Conservation (phyloP, 2,888 invertebrate genomes). For the Nomada ruficornis region DNA sequence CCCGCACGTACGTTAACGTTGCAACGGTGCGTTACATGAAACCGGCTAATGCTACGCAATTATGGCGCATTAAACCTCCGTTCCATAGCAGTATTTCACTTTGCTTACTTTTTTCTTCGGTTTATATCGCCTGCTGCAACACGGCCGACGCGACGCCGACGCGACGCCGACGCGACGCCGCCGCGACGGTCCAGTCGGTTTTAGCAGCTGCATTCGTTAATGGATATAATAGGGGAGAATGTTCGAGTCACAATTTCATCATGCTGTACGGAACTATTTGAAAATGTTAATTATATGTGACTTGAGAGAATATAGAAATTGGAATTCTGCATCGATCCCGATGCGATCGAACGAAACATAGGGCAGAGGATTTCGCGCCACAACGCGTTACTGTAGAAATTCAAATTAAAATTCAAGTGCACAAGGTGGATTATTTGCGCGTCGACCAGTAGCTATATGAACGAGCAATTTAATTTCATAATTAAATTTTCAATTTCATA, state of each 20-base stretch:
- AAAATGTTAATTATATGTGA: conserved; percentile 3
- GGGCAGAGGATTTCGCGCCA: not conserved
- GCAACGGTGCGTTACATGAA: too few species aligned
- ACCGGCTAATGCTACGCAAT: conserved; percentile 53
- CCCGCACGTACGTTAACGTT: too few species aligned
- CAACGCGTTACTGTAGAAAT: not conserved
- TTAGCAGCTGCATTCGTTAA: conserved; percentile 39
- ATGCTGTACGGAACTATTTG: conserved; percentile 13
- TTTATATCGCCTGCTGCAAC: conserved; percentile 42
- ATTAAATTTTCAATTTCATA: not conserved
- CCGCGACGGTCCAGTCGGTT: conserved; percentile 25
- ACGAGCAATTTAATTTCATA: not conserved
- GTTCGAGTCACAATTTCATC: conserved; percentile 23
- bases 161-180: conserved; percentile 13
- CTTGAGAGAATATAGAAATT: not conserved
- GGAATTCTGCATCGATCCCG: not conserved
- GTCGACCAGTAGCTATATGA: not conserved
- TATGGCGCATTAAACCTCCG: conserved; percentile 58
- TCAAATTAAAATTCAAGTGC: not conserved
- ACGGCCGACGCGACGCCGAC: conserved; percentile 16
- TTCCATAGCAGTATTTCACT: conserved; percentile 57
- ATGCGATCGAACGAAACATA: not conserved
- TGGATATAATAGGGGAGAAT: conserved; percentile 29
- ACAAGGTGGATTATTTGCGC: not conserved
- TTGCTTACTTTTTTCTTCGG: not conserved